phyloP scores from a whole-genome alignment of 2,888 invertebrate species.

The Phortica okadai region DNA sequence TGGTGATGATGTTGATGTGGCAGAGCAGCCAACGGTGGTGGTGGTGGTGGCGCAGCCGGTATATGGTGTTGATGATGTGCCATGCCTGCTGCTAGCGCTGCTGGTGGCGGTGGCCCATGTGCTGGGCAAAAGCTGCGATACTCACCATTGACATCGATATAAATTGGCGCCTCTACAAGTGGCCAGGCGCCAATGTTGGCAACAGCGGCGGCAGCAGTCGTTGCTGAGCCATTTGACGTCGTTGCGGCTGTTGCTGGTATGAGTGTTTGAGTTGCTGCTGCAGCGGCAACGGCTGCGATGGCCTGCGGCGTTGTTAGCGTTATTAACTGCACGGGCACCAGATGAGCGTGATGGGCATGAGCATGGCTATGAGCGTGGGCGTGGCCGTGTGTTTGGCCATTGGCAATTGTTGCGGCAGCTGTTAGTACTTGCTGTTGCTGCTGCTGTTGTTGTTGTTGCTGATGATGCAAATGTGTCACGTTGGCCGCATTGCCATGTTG shows the following conservation, averaged over 20 bases:
- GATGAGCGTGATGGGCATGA: conserved; percentile 73
- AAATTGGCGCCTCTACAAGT: conserved; percentile 79
- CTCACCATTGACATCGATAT: conserved; percentile 80
- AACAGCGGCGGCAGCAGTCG: conserved; percentile 51
- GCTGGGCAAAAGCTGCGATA: conserved; percentile 77
- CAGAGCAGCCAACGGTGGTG: conserved; percentile 32
- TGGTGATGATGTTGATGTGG: conserved; percentile 47
- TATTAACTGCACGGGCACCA: conserved; percentile 78
- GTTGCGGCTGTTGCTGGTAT: conserved; percentile 42
- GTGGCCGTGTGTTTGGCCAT: conserved; percentile 53
- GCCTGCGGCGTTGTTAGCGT: conserved; percentile 66
- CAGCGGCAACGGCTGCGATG: conserved; percentile 40
- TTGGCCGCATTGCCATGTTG: conserved; percentile 56
- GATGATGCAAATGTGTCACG: not conserved
- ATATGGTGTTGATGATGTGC: conserved; percentile 46
- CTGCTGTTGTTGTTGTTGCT: conserved; percentile 33
- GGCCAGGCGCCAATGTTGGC: conserved; percentile 76
- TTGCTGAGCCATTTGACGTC: conserved; percentile 37
- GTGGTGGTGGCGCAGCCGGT: conserved; percentile 40
- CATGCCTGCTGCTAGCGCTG: conserved; percentile 35
- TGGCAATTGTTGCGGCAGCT: conserved; percentile 55
- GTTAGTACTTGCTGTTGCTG: not conserved
- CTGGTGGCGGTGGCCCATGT: conserved; percentile 70
- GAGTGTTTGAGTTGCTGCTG: conserved; percentile 34
- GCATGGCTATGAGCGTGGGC: not conserved